Percentiles rank a stretch among this genome's conserved stretches.
Conservation (phyloP, 2,797 vertebrate species). For the Falco peregrinus region DNA sequence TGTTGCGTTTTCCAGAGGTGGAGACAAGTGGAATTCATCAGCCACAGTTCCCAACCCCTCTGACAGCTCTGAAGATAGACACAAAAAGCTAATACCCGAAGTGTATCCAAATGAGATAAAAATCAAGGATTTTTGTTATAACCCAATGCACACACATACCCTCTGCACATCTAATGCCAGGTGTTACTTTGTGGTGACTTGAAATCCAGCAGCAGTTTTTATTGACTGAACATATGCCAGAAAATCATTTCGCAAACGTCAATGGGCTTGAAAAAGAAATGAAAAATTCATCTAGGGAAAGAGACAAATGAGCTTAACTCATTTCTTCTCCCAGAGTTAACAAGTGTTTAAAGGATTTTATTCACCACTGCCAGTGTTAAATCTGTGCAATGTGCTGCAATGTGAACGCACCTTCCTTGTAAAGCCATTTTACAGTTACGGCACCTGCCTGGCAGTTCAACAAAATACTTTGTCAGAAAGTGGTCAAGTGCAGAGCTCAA, state of each 20-base stretch:
- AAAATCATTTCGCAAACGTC: constrained; percentile 25
- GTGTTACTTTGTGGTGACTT: neutral
- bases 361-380: neutral
- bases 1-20: neutral
- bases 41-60: neutral
- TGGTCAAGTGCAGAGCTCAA: neutral
- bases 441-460: neutral
- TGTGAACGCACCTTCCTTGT: neutral
- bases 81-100: neutral
- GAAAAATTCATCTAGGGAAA: constrained; percentile 31
- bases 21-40: neutral
- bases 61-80: neutral
- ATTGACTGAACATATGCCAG: constrained; percentile 34
- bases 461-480: neutral
- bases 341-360: constrained; percentile 31
- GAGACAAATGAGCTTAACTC: constrained; percentile 51
- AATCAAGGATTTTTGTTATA: neutral
- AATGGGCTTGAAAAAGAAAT: constrained; percentile 32
- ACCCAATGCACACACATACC: neutral
- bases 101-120: neutral
- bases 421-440: neutral
- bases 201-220: constrained; percentile 28
- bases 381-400: neutral
- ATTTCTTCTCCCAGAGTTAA: constrained; percentile 30
- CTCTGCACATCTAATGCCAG: neutral